These are phyloP conservation scores for Corythornis leucogaster DNA, from an alignment of 2,797 vertebrate genomes.

Conservation along the genomic window DNA sequence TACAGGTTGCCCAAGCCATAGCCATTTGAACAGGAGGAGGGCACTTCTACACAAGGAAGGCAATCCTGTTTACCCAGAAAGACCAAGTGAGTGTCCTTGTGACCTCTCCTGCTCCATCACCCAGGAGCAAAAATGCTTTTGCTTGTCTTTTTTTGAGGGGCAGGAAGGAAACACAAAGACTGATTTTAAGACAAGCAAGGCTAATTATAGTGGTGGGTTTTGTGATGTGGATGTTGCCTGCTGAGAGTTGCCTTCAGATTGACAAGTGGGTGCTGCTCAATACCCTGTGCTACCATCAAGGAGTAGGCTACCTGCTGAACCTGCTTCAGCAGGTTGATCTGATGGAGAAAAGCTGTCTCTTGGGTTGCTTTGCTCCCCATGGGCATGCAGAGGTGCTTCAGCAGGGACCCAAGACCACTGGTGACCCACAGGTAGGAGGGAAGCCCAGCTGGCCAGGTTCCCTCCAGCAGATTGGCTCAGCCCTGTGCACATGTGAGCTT, in stretches of 20 bases:
- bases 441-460: background rate
- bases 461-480: background rate
- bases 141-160: background rate
- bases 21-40: background rate
- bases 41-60: background rate
- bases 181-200: background rate
- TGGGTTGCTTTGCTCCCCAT: background rate
- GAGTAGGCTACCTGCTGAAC: background rate
- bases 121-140: background rate
- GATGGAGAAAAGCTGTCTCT: background rate
- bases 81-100: background rate
- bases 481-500: background rate
- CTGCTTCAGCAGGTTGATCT: background rate
- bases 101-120: background rate
- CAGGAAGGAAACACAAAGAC: background rate
- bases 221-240: background rate
- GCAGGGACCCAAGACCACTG: background rate
- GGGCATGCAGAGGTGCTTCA: background rate
- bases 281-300: fast-evolving
- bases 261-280: background rate
- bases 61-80: background rate
- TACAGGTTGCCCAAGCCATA: background rate
- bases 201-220: background rate
- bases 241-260: background rate
- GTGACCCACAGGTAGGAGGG: background rate